Evolutionary conservation across 2,888 invertebrate genomes (phyloP).

Genomic region (Drepana falcataria): DNA sequence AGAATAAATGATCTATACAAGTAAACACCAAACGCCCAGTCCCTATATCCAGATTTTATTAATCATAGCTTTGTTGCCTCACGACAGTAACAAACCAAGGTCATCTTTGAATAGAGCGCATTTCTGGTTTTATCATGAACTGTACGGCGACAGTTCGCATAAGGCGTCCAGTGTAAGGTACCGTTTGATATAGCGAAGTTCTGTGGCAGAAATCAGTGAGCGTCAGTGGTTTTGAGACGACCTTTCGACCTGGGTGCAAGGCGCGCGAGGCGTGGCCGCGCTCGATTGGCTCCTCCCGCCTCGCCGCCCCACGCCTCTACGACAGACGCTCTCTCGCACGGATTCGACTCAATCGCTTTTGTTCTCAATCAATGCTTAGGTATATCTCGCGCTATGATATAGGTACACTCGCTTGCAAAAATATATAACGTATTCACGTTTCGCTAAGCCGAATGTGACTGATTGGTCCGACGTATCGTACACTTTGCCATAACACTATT

Average conservation of each 20-base stretch:
- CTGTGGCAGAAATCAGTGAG: constrained; percentile 8
- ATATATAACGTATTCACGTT: too few species aligned
- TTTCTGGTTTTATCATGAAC: not conserved
- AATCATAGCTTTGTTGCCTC: too few species aligned
- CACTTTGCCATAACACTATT: too few species aligned
- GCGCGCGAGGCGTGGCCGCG: constrained; percentile 70
- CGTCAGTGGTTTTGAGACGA: constrained; percentile 58
- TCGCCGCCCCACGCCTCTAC: constrained; percentile 45
- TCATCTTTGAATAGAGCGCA: not conserved
- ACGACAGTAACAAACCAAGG: too few species aligned
- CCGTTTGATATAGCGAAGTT: not conserved
- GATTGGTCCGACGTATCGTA: too few species aligned
- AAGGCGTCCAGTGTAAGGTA: too few species aligned
- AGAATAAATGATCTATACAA: too few species aligned
- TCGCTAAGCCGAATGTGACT: too few species aligned
- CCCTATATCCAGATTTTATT: too few species aligned
- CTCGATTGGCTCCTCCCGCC: constrained; percentile 64
- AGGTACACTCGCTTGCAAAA: too few species aligned
- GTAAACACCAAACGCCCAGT: too few species aligned
- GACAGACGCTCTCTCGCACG: constrained; percentile 26
- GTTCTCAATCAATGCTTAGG: constrained; percentile 3
- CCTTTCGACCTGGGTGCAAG: constrained; percentile 65
- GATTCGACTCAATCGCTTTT: constrained; percentile 30
- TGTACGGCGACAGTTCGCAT: not conserved
- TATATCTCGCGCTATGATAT: not conserved